These are phyloP conservation scores for Benthochromis sp. DNA, from an alignment of 2,113 vertebrate species.

Conservation along the genomic window DNA sequence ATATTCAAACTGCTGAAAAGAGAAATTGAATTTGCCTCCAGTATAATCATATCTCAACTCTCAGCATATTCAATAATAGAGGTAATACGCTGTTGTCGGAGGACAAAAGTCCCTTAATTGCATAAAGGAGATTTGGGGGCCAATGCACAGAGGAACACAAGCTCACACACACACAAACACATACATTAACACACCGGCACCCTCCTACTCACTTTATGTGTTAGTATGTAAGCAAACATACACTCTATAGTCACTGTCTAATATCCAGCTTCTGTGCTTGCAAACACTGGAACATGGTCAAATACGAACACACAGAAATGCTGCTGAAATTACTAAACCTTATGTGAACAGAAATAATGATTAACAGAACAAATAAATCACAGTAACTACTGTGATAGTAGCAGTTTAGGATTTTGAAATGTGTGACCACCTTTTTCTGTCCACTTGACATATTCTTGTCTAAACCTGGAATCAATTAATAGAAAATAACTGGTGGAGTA, in stretches of 20 bases:
- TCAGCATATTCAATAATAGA: slow-evolving; percentile 46
- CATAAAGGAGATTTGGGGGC: slow-evolving; percentile 20
- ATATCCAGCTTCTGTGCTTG: neutral
- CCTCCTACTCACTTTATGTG: neutral
- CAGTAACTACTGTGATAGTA: neutral
- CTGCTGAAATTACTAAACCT: neutral
- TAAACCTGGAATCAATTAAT: neutral
- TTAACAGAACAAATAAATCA: neutral
- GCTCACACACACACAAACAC: neutral
- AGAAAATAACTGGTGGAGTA: neutral
- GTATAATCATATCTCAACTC: slow-evolving; percentile 49
- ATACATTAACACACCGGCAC: neutral
- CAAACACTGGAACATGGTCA: neutral
- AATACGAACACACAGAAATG: neutral
- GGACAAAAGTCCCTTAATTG: slow-evolving; percentile 48
- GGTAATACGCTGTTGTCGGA: slow-evolving; percentile 29
- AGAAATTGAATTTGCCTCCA: slow-evolving; percentile 48
- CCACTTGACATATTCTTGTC: neutral
- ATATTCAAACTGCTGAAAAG: slow-evolving; percentile 53
- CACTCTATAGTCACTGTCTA: neutral
- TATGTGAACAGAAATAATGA: neutral
- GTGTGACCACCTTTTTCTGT: neutral
- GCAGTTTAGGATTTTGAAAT: neutral
- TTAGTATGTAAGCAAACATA: neutral
- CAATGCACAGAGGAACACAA: neutral